Evolutionary conservation across 2,797 vertebrate species (phyloP), one percentile per base, ranked within the genome.

Genomic region (Coregonus sp.): DNA sequence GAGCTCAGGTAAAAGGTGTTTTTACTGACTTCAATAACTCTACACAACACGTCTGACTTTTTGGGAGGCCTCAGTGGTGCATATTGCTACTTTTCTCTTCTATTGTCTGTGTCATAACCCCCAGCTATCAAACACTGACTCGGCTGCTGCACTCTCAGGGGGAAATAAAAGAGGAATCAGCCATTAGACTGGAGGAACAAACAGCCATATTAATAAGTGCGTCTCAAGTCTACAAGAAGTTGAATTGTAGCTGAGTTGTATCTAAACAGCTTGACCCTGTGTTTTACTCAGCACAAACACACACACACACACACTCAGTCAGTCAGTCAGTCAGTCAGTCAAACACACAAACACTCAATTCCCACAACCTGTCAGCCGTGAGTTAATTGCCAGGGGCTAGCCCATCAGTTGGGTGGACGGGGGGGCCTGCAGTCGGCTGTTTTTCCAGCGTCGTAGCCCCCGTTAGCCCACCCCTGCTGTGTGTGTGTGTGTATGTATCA

Each of bases 31-130:
- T 18, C 37, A 18, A 68, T 4, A 74, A 63, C 67, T 81, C n/a
- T 4, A 75, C 70, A 79, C 65, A 73, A 40, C 80, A 5, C 12
- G 70, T 3, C 50, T 40, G 76, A 40, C 68, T 50, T 35, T 63
- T 63, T 16, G 50, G n/a, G 52, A 31, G 51, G 52, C 70, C 51
- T 25, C 35, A 29, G 29, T 2, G 51, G 71, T 33, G 31, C 20
- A 1, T 84, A 76, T 83, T 85, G 84, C 81, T 82, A 85, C 80
- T 72, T 77, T 70, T 79, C 70, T 78, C 72, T 78, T 73, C 80
- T 70, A 52, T 83, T 80, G 81, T 83, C 75, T 76, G 82, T 84
- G 82, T 84, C 63, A 2, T 51, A 83, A 85, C 76, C 73, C 74
- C 63, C 47, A 5, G 29, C 73, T 79, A 78, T 66, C 54, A 61